Evolutionary conservation across 2,888 invertebrate species (phyloP).

Genomic region (Eustalomyia histrio): DNA sequence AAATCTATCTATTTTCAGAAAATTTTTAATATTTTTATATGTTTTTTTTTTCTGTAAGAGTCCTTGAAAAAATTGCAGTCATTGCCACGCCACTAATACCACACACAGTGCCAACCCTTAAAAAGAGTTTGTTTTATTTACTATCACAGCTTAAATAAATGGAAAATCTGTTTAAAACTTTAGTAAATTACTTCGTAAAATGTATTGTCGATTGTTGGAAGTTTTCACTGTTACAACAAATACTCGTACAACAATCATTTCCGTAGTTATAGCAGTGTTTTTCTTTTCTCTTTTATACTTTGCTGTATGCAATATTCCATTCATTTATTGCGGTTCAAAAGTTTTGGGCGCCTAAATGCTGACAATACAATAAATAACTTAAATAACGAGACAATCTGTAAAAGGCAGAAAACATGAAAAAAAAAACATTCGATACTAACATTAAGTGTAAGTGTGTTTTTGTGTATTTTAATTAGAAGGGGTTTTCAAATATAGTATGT

Average conservation of each 20-base stretch:
- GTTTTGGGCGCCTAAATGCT: constrained; percentile 57
- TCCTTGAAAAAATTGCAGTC: constrained; percentile 56
- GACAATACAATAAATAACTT: constrained; percentile 51
- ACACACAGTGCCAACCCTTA: not conserved
- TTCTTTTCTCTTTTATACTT: not conserved
- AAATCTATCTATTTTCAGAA: not conserved
- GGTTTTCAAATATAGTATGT: not conserved
- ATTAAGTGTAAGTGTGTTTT: not conserved
- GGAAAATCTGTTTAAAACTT: not conserved
- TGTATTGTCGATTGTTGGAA: no score
- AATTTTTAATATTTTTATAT: not conserved
- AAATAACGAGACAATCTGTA: constrained; percentile 40
- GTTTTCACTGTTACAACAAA: not conserved
- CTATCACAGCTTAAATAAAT: not conserved
- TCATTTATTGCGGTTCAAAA: constrained; percentile 48
- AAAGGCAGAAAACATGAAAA: constrained; percentile 29
- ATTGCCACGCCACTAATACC: constrained; percentile 15
- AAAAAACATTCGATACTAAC: not conserved
- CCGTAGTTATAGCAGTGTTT: constrained; percentile 20
- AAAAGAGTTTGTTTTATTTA: not conserved
- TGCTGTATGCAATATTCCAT: not conserved
- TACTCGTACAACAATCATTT: constrained; percentile 21
- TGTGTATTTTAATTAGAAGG: constrained; percentile 5
- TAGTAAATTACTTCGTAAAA: no score
- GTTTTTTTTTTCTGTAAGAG: constrained; percentile 30